Evolutionary conservation across 2,797 vertebrate genomes (phyloP).

Genomic region (Oreochromis grahami): DNA sequence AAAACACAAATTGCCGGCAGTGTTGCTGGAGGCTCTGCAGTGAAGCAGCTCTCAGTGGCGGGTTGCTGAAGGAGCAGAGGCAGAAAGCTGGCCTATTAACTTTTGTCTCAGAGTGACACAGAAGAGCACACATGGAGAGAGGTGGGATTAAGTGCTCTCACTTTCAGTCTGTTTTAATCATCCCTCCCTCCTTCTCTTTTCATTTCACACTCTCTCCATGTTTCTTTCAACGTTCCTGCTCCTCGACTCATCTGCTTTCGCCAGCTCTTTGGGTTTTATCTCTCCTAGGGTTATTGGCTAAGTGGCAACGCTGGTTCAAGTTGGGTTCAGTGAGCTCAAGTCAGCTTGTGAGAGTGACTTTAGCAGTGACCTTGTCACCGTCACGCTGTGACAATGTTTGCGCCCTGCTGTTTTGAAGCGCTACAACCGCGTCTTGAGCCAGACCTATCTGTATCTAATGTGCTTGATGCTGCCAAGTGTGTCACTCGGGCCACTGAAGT

Average conservation of each 20-base stretch:
- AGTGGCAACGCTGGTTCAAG: neutral
- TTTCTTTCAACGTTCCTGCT: neutral
- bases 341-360: neutral
- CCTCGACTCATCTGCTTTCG: neutral
- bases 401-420: neutral
- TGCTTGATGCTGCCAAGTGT: neutral
- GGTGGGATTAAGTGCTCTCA: constrained; percentile 25
- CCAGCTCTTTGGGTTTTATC: neutral
- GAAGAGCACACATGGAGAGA: constrained; percentile 17
- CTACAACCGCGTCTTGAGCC: neutral
- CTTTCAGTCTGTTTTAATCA: constrained; percentile 24
- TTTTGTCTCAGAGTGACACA: constrained; percentile 33
- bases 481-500: neutral
- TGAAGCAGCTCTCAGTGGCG: constrained; percentile 38
- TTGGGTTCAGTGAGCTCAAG: neutral
- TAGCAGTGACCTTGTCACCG: neutral
- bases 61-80: constrained; percentile 39
- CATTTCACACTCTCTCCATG: neutral
- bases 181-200: neutral
- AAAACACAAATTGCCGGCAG: constrained; percentile 56
- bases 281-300: neutral
- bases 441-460: neutral
- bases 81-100: constrained; percentile 53
- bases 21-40: constrained; percentile 52
- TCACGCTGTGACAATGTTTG: neutral